Conservation (phyloP, 2,113 vertebrate genomes). For the Brachionichthys hirsutus region DNA sequence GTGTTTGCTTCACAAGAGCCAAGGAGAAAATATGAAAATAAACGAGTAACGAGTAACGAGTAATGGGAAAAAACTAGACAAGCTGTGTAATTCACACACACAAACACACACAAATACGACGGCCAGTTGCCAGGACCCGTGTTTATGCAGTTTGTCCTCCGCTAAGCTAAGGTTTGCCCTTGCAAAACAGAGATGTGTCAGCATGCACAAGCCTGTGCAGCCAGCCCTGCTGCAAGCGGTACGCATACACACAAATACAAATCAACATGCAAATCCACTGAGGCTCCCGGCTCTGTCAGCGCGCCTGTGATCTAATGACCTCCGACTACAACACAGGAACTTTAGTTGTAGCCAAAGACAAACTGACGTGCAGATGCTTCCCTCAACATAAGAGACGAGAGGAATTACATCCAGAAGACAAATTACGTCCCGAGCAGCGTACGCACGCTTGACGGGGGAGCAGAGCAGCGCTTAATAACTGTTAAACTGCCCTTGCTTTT, state of each 20-base stretch:
- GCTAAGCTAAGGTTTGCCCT: conserved; percentile 68
- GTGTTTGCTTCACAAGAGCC: neutral
- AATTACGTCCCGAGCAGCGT: neutral
- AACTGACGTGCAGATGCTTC: neutral
- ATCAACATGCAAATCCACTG: conserved; percentile 1
- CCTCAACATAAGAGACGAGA: conserved; percentile 1
- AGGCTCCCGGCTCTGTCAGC: conserved; percentile 24
- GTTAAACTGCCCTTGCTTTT: conserved; percentile 78
- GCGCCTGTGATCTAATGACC: conserved; percentile 16
- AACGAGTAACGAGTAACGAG: conserved; percentile 7
- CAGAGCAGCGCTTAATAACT: conserved; percentile 66
- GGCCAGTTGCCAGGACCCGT: conserved; percentile 62
- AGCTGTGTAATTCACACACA: conserved; percentile 34
- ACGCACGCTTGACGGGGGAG: conserved; percentile 24
- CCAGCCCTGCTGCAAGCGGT: conserved; percentile 73
- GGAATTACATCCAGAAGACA: conserved; percentile 9
- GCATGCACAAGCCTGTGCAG: conserved; percentile 70
- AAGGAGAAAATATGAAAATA: conserved; percentile 4
- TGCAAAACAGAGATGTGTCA: conserved; percentile 55
- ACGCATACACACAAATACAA: conserved; percentile 10
- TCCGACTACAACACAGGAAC: conserved; percentile 1
- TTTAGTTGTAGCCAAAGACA: neutral
- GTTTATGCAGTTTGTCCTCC: conserved; percentile 66
- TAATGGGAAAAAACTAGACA: conserved; percentile 25
- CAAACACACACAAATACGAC: conserved; percentile 34